Percentiles rank a stretch among this genome's conserved stretches.
These are phyloP conservation scores for Calliopum simillimum DNA, from an alignment of 2,888 invertebrate species.

Conservation along the genomic window DNA sequence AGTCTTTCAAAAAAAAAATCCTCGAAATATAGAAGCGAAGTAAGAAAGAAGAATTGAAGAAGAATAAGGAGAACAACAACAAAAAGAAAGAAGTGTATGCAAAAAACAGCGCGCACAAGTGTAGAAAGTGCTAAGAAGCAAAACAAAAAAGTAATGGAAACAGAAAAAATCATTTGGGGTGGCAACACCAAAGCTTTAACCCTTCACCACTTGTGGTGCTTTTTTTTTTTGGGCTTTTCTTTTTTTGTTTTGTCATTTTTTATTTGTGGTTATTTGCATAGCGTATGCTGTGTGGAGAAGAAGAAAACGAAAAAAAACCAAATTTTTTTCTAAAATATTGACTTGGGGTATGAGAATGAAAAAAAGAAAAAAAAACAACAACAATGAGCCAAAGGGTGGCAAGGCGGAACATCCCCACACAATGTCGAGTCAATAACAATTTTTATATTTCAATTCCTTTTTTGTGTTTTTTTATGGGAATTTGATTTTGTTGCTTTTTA, in stretches of 20 bases:
- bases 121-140: not conserved
- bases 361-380: not conserved
- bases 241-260: too few relatives aligned
- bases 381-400: not conserved
- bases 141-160: not conserved
- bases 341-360: not conserved
- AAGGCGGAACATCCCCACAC: not conserved
- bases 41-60: not conserved
- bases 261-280: too few relatives aligned
- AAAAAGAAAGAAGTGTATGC: not conserved
- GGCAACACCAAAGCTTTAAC: too few relatives aligned
- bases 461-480: not conserved
- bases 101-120: not conserved
- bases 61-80: not conserved
- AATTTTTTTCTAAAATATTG: too few relatives aligned
- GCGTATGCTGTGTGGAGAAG: too few relatives aligned
- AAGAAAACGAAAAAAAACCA: too few relatives aligned
- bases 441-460: conserved; percentile 1
- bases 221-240: too few relatives aligned
- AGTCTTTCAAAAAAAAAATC: not conserved
- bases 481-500: conserved; percentile 21
- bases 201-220: too few relatives aligned
- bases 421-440: conserved; percentile 1
- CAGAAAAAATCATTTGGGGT: too few relatives aligned
- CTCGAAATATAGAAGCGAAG: too few relatives aligned